These are phyloP conservation scores for Plecturocebus donacophilus DNA, from an alignment of 2,113 vertebrate species.

Conservation along the genomic window DNA sequence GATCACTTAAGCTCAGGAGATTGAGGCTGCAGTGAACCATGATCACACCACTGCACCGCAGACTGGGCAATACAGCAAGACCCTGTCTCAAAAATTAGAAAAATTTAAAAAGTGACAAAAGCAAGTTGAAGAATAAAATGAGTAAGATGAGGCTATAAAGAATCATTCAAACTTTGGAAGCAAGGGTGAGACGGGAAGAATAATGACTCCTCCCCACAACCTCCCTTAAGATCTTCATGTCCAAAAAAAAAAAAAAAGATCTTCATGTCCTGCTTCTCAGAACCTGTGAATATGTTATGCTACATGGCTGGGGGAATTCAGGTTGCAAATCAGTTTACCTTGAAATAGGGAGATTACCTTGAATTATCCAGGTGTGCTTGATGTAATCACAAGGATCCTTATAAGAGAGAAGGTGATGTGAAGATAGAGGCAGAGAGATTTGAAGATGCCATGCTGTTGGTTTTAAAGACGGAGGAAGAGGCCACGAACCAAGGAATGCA, in stretches of 20 bases:
- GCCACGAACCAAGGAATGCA: background rate
- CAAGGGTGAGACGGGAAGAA: background rate
- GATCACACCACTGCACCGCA: no score
- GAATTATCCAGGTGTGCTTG: background rate
- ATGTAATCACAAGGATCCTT: background rate
- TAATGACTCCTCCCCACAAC: background rate
- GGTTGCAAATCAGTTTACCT: background rate
- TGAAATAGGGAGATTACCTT: background rate
- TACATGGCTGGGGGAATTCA: background rate
- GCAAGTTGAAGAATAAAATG: background rate
- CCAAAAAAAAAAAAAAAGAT: no score
- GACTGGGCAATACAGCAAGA: no score
- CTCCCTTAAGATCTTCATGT: background rate
- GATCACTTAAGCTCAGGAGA: no score
- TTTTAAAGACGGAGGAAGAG: background rate
- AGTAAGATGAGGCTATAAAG: background rate
- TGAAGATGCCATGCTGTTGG: background rate
- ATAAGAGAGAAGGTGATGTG: background rate
- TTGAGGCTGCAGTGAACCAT: no score
- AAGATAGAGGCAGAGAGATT: background rate
- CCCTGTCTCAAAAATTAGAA: no score
- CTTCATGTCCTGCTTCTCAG: background rate
- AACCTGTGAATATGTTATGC: conserved; percentile 4
- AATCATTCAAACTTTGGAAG: conserved; percentile 41
- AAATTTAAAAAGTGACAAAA: background rate